A percentile compares a stretch with the other conserved stretches of the same genome.
Evolutionary conservation across 2,113 vertebrate species (phyloP).

Genomic region (Toxostoma redivivum): DNA sequence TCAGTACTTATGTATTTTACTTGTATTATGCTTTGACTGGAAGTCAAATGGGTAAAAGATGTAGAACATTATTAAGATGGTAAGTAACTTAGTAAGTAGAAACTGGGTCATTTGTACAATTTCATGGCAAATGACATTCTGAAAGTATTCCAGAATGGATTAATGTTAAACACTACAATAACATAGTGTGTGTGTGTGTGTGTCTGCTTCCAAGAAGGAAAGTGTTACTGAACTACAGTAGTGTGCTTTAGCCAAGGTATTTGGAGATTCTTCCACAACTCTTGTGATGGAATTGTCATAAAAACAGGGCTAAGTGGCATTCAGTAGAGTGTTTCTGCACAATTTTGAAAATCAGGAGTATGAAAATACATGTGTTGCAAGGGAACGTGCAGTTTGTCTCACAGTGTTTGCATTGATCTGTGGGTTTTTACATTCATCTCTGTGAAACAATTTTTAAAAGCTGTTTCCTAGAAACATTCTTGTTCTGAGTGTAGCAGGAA

Average conservation of each 20-base stretch:
- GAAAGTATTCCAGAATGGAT: not conserved
- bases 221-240: rapidly evolving
- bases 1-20: not conserved
- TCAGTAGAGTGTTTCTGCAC: not conserved
- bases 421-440: not conserved
- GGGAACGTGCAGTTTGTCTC: not conserved
- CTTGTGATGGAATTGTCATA: not conserved
- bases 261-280: not conserved
- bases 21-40: not conserved
- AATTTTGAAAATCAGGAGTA: not conserved
- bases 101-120: not conserved
- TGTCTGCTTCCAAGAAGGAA: not conserved
- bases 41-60: not conserved
- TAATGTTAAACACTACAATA: not conserved
- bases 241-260: not conserved
- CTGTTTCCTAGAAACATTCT: not conserved
- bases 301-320: not conserved
- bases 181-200: not conserved
- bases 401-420: not conserved
- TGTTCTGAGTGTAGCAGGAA: not conserved
- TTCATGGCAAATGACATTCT: not conserved
- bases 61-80: not conserved
- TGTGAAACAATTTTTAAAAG: not conserved
- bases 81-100: not conserved
- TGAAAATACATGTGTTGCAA: not conserved